These are phyloP conservation scores for Agrotis segetum DNA, from an alignment of 2,888 invertebrate genomes.

Conservation along the genomic window DNA sequence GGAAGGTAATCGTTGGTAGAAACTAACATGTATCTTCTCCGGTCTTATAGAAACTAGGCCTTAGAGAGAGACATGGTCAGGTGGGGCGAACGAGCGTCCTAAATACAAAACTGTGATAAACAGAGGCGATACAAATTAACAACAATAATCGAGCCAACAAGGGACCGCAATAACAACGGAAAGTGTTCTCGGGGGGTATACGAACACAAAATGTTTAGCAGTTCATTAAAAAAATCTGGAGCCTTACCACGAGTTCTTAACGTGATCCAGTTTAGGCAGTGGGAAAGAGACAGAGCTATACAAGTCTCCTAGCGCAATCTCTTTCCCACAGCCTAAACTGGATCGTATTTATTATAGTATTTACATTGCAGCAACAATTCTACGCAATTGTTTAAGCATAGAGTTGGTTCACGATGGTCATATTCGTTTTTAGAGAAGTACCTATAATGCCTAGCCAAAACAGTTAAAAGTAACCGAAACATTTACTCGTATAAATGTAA, in stretches of 20 bases:
- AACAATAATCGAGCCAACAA: conserved; percentile 78
- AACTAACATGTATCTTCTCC: too few relatives aligned
- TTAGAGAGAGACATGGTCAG: conserved; percentile 47
- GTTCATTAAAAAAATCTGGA: conserved; percentile 13
- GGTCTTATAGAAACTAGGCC: background rate
- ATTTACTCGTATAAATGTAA: background rate
- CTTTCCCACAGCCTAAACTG: too few relatives aligned
- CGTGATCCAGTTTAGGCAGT: too few relatives aligned
- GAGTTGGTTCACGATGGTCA: too few relatives aligned
- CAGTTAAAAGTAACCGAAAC: too few relatives aligned
- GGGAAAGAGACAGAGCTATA: too few relatives aligned
- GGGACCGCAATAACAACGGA: conserved; percentile 71
- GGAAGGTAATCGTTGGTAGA: too few relatives aligned
- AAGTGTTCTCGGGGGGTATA: conserved; percentile 69
- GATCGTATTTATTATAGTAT: too few relatives aligned
- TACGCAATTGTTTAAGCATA: background rate
- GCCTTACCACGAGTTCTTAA: too few relatives aligned
- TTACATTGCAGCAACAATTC: background rate
- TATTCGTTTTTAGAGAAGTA: background rate
- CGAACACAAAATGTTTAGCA: conserved; percentile 36
- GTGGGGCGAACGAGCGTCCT: conserved; percentile 45
- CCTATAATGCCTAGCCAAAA: background rate
- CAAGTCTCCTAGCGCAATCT: too few relatives aligned
- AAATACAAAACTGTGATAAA: conserved; percentile 70
- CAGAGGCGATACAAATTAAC: conserved; percentile 80